These are phyloP conservation scores for Ophonus ardosiacus DNA, from an alignment of 2,888 invertebrate genomes.

Conservation along the genomic window DNA sequence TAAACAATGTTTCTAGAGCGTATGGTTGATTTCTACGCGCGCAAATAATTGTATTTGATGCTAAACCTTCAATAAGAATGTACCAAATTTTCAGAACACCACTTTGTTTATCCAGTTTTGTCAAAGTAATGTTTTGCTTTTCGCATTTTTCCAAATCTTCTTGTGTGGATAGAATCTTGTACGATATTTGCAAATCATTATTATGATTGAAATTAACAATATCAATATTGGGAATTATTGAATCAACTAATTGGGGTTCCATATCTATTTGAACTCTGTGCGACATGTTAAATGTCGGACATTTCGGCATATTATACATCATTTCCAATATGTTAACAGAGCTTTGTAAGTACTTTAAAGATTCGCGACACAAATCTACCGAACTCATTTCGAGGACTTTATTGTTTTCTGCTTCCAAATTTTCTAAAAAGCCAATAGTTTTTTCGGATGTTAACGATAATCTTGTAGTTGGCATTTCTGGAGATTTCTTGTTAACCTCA, in stretches of 20 bases:
- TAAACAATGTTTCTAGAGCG: constrained; percentile 92
- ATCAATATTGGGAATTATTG: constrained; percentile 86
- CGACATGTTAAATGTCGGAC: constrained; percentile 94
- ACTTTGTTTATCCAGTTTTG: constrained; percentile 86
- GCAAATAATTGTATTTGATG: constrained; percentile 88
- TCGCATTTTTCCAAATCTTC: constrained; percentile 73
- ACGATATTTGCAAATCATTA: constrained; percentile 82
- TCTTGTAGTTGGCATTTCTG: constrained; percentile 28
- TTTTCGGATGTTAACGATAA: constrained; percentile 65
- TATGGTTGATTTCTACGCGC: constrained; percentile 88
- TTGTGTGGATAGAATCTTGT: constrained; percentile 80
- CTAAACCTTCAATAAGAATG: constrained; percentile 90
- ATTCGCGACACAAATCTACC: constrained; percentile 85
- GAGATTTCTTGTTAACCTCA: constrained; percentile 75
- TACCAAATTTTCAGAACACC: constrained; percentile 95
- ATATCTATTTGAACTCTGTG: constrained; percentile 89
- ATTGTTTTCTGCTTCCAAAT: constrained; percentile 65
- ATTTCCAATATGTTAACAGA: constrained; percentile 92
- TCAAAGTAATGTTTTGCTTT: constrained; percentile 78
- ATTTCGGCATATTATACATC: constrained; percentile 97
- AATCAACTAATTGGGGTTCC: constrained; percentile 89
- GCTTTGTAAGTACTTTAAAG: constrained; percentile 89
- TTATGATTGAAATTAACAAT: constrained; percentile 80
- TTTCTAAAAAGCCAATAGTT: constrained; percentile 70
- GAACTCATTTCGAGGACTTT: constrained; percentile 70